Evolutionary conservation across 1,140 invertebrate species (phyloP).

Genomic region (Neodiprion fabricii): DNA sequence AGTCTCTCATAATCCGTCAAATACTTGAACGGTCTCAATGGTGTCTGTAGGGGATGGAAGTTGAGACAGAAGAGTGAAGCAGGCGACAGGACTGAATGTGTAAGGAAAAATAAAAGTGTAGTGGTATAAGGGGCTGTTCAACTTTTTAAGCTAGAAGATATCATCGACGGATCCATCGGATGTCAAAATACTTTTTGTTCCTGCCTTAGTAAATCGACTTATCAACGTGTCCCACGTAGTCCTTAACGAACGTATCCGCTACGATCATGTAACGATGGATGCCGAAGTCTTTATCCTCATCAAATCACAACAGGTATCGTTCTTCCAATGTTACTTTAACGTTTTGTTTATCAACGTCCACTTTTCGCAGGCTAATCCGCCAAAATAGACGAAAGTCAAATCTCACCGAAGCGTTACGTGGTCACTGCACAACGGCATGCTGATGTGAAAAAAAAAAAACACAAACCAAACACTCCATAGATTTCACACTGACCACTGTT

Average conservation of each 20-base stretch:
- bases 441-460: not conserved
- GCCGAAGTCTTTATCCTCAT: too few species aligned
- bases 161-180: not conserved
- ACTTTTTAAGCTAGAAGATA: too few species aligned
- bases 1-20: not conserved
- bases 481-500: too few species aligned
- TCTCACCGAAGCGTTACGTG: too few species aligned
- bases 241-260: too few species aligned
- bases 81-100: not conserved
- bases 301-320: not conserved
- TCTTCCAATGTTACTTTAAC: not conserved
- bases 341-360: not conserved
- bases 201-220: not conserved
- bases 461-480: not conserved
- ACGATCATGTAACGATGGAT: too few species aligned
- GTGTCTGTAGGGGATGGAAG: not conserved
- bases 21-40: not conserved
- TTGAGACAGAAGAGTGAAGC: not conserved
- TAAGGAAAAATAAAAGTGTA: not conserved
- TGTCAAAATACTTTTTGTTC: conserved; percentile 3
- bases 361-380: not conserved
- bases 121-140: too few species aligned
- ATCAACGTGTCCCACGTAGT: not conserved
- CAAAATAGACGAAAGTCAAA: not conserved
- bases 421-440: not conserved